Evolutionary conservation across 2,888 invertebrate species (phyloP), one percentile per base, ranked within the genome.

Genomic region (Pherbina coryleti): DNA sequence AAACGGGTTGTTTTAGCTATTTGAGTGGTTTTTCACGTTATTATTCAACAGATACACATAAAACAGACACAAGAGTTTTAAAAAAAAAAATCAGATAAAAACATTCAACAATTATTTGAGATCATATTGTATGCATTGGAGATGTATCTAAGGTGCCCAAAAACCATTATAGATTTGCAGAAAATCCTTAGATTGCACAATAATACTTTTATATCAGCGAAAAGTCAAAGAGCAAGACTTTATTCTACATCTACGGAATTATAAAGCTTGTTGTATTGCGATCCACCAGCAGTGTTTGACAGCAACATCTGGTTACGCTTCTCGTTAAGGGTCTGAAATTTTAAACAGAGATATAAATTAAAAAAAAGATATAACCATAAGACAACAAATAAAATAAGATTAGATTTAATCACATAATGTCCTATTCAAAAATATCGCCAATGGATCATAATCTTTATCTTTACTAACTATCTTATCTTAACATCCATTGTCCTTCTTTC

Each of bases 251-350:
- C 89, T 73, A 90, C 84, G 51, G 89, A 84, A 81, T 89, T 89
- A 78, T 89, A 89, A 1, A 89, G 84, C 76, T 89, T 85, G 78
- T 88, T 90, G 75, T 89, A 90, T 25, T 88, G 86, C 4, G 85
- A 84, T 28, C 86, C 84, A 3, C 85, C 85, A 79, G 85, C 79
- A 7, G 82, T 84, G 37, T 82, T 84, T 25, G 86, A 83, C 19
- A 89, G 83, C 37, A 89, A 78, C 82, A 89, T 83, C 83, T 88
- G 87, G 79, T 88, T 88, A n/a, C 85, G 86, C 75, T 86, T 85
- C 14, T 87, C 86, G 17, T 84, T 84, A 22, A 85, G 77, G 31
- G 79, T 81, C 88, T 88, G 76, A 37, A 67, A 28, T 14, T 28
- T 19, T 0, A 74, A 7, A 28, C 7, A 17, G 3, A 25, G 25